Evolutionary conservation across 1,140 invertebrate genomes (phyloP), one percentile per base, ranked within the genome.

Genomic region (Drosophila busckii): DNA sequence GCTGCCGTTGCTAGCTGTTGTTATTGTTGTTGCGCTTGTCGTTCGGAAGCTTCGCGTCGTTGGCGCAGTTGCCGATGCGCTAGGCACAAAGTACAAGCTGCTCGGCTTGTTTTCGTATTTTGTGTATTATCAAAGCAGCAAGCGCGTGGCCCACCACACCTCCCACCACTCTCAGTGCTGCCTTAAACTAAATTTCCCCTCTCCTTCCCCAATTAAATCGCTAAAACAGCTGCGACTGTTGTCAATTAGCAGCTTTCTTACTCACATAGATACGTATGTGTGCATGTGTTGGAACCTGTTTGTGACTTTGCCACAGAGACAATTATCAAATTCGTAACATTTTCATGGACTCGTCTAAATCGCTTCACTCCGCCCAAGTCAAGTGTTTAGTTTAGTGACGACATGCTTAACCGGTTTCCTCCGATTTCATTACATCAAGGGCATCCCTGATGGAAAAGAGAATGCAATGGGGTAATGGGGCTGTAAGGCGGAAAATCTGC

Each of bases 381-480:
- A 59, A n/a, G n/a, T n/a, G n/a, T n/a, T 60, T 60, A 58, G 28
- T 17, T 50, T 59, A 40, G 61, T 76, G 56, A 64, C 68, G 44
- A 63, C 63, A 56, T 60, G 35, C 4, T 26, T 15, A 78, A 71
- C 75, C 75, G 63, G 73, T 58, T 82, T 10, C 2, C 16, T 34
- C 41, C 42, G 63, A 67, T 23, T 80, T 78, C 26, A 60, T 38
- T 28, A 32, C 58, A 58, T 80, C 58, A 80, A 80, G 63, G 63
- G 52, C 41, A 48, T n/a, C 19, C 25, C n/a, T 37, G 20, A 9
- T 26, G 4, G 23, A n/a, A n/a, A n/a, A n/a, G n/a, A n/a, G n/a
- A n/a, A n/a, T n/a, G n/a, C n/a, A n/a, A n/a, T n/a, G 15, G 28
- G 4, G 9, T 23, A 31, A 12, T 17, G 34, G 20, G 29, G 22